Percentiles rank a stretch among this genome's conserved stretches.
phyloP scores from a whole-genome alignment of 2,888 invertebrate genomes.

The Metacarcinus magister region DNA sequence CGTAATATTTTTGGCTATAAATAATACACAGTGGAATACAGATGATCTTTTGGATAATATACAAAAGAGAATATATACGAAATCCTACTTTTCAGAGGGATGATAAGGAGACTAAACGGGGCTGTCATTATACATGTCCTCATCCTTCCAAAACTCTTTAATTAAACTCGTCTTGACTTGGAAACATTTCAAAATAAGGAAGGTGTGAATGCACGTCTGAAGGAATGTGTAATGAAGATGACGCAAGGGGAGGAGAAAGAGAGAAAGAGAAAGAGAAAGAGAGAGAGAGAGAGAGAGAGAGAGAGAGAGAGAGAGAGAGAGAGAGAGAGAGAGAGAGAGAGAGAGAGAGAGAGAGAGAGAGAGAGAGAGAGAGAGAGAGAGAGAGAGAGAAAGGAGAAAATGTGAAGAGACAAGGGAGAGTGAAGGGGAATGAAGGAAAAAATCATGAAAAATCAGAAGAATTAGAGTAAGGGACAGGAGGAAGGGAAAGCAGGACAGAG shows the following conservation, averaged over 20 bases:
- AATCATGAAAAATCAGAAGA: background rate
- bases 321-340: constrained; percentile 10
- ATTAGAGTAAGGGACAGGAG: background rate
- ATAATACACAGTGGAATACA: too few relatives aligned
- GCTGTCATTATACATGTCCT: background rate
- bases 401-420: background rate
- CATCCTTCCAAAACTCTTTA: background rate
- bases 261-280: background rate
- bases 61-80: too few relatives aligned
- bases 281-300: constrained; percentile 9
- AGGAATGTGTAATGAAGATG: constrained; percentile 34
- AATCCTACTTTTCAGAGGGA: too few relatives aligned
- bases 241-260: too few relatives aligned
- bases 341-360: constrained; percentile 30
- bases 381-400: background rate
- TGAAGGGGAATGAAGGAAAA: background rate
- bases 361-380: constrained; percentile 21
- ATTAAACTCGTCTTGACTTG: background rate
- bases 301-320: background rate
- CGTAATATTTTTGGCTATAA: too few relatives aligned
- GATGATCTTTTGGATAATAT: too few relatives aligned
- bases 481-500: background rate
- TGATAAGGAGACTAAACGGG: background rate
- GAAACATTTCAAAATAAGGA: background rate
- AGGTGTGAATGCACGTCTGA: background rate